Conservation (phyloP, 53 echinoderm and acorn worm species). For the Arbacia lixula region DNA sequence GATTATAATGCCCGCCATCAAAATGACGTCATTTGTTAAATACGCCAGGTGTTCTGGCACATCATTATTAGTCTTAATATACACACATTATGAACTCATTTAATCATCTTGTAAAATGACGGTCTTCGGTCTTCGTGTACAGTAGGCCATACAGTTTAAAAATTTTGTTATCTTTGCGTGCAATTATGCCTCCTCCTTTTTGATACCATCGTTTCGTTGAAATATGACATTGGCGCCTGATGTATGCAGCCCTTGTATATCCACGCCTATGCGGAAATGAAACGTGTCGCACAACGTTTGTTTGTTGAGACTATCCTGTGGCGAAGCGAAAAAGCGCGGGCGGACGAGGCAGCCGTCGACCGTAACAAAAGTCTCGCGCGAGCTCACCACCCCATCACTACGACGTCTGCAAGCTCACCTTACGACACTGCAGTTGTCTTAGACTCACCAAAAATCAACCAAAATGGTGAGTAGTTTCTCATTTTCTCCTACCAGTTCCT, state of each 20-base stretch:
- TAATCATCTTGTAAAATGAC: no score
- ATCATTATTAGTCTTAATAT: conserved; percentile 1
- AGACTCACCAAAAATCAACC: conserved; percentile 10
- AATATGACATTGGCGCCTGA: no score
- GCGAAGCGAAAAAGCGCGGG: conserved; percentile 40
- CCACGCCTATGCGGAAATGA: not conserved
- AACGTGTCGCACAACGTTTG: not conserved
- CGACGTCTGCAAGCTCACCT: conserved; percentile 57
- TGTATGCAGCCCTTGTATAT: no score
- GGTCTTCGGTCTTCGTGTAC: no score
- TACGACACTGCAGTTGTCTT: conserved; percentile 48
- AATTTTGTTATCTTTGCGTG: no score
- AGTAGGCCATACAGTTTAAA: no score
- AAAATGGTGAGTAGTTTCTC: conserved; percentile 29
- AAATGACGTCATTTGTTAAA: no score
- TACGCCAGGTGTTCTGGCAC: conserved; percentile 13
- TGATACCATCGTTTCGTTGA: no score
- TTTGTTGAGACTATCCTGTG: not conserved
- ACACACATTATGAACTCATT: no score
- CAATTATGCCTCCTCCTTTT: no score
- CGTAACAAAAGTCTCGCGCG: not conserved
- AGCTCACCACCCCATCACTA: not conserved
- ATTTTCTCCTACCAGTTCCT: not conserved
- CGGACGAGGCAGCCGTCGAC: not conserved
- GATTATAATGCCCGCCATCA: no score